Evolutionary conservation across 1,140 invertebrate species (phyloP).

Genomic region (Aphidius gifuensis): DNA sequence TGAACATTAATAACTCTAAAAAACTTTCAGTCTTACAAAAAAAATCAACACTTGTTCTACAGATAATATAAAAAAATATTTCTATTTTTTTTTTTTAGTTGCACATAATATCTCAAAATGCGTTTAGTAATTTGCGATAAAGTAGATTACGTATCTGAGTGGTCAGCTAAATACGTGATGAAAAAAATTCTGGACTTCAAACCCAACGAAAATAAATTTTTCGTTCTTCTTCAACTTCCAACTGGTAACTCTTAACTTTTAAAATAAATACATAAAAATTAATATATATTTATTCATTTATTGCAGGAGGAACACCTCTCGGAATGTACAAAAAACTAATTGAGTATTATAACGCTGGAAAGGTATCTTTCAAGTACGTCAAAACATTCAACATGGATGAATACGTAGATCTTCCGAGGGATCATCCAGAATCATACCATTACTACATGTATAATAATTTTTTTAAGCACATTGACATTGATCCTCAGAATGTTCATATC

Average conservation of each 20-base stretch:
- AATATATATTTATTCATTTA: slow-evolving; percentile 6
- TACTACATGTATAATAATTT: slow-evolving; percentile 99
- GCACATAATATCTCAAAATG: slow-evolving; percentile 61
- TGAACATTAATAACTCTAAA: not conserved
- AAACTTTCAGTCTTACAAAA: not conserved
- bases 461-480: slow-evolving; percentile 97
- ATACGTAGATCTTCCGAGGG: slow-evolving; percentile 89
- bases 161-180: slow-evolving; percentile 94
- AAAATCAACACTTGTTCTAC: no score
- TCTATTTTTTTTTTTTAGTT: not conserved
- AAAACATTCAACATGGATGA: slow-evolving; percentile 99
- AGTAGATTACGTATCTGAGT: slow-evolving; percentile 79
- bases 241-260: slow-evolving; percentile 66
- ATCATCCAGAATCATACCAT: slow-evolving; percentile 97
- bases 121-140: slow-evolving; percentile 89
- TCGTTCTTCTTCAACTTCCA: slow-evolving; percentile 93
- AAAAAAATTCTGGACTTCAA: slow-evolving; percentile 91
- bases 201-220: slow-evolving; percentile 80
- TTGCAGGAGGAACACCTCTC: slow-evolving; percentile 86
- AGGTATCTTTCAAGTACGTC: slow-evolving; percentile 96
- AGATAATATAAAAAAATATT: not conserved
- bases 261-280: slow-evolving; percentile 19
- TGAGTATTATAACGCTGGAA: slow-evolving; percentile 83
- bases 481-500: slow-evolving; percentile 90
- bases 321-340: slow-evolving; percentile 95